phyloP scores from a whole-genome alignment of 2,113 vertebrate genomes.

The Eolophus roseicapilla region DNA sequence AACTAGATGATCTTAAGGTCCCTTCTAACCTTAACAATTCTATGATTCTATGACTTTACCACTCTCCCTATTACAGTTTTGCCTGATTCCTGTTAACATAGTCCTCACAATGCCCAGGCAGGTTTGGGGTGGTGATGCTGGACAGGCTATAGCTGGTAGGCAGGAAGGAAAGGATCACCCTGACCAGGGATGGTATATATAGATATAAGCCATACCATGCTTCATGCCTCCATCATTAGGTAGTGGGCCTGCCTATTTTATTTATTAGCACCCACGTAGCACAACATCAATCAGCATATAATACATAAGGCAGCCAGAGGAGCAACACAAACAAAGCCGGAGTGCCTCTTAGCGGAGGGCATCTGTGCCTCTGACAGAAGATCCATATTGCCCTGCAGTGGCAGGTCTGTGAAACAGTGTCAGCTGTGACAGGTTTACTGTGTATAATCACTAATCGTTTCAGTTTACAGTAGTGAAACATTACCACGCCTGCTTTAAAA shows the following conservation, averaged over 20 bases:
- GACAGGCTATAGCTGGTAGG: neutral
- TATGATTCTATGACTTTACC: neutral
- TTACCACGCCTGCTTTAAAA: neutral
- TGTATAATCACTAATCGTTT: constrained; percentile 18
- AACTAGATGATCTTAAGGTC: neutral
- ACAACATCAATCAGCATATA: neutral
- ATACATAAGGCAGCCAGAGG: neutral
- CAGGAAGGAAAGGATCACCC: neutral
- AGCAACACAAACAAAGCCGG: neutral
- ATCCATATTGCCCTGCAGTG: neutral
- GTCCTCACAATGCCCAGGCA: neutral
- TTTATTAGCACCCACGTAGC: neutral
- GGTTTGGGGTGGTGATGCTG: neutral
- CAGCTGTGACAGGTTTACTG: neutral
- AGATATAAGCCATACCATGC: neutral
- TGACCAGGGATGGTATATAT: neutral
- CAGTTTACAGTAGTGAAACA: neutral
- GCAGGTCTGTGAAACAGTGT: neutral
- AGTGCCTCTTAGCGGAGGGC: neutral
- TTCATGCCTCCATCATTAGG: neutral
- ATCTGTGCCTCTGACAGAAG: neutral
- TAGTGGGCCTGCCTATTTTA: neutral
- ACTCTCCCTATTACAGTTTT: neutral
- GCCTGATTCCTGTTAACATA: neutral
- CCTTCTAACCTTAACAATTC: neutral